Evolutionary conservation across 2,797 vertebrate species (phyloP), one percentile per base, ranked within the genome.

Genomic region (Urosaurus nigricauda): DNA sequence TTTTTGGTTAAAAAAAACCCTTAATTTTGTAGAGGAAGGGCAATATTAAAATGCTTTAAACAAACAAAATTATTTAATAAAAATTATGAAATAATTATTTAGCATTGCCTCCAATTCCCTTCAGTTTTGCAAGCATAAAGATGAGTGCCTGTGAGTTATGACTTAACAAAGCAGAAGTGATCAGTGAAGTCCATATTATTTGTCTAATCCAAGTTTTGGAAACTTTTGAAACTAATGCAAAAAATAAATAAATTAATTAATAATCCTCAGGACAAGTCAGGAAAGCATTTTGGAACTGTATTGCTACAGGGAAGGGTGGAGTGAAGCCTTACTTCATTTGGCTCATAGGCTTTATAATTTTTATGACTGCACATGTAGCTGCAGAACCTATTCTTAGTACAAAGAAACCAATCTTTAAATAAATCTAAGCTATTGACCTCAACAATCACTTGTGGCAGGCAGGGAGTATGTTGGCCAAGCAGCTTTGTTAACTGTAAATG

Each of bases 401-500:
- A 0, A 24, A 82, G 84, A 93, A 79, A 40, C 88, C 92, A 91
- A 92, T 90, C 84, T 90, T 94, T 53, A 53, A 53, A 75, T 35
- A 87, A 0, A 85, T 82, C 85, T 63, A 87, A 90, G 82, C 89
- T 75, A 89, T 93, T 83, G 93, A 94, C 92, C 85, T 92, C 90
- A 93, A 94, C 92, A 96, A 96, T 95, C 92, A 91, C 89, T 92
- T 90, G 88, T 86, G 87, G 35, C 71, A 85, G 92, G 43, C 91
- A 94, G 93, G 92, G 95, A 95, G 88, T 86, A 93, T 93, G 92
- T 92, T 95, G 89, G 89, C 94, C 93, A 96, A 95, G 95, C 93
- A 96, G 73, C 79, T 71, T 86, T 70, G 79, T 86, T 81, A 83
- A 63, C 78, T 65, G 21, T 89, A 68, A 53, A 84, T 53, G 26